Base-by-base conservation (phyloP, 2,888 invertebrate species). In the Girardia tigrina region DNA sequence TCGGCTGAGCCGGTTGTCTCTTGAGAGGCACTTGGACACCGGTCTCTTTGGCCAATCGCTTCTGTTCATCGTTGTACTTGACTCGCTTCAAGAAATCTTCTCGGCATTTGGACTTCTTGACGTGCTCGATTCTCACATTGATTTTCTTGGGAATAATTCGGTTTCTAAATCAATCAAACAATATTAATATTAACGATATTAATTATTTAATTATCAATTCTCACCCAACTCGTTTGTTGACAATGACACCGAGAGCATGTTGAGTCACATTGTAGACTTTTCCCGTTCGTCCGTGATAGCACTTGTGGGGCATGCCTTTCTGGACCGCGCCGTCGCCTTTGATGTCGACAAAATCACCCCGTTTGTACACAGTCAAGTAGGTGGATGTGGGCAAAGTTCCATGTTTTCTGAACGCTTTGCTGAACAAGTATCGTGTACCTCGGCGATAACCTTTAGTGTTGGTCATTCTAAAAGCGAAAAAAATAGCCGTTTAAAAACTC, bases 221-320 rank as follows among this genome's bases (percentile, higher is more conserved):
- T 78, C 79, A 87, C 79, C 93, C 90, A 56, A 98, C 94, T 80
- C 94, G 88, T 86, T 99, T 99, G 88, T 99, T 99, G 27, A 98
- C 97, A 81, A 97, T 92, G 8, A 99, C 92, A 80, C 98, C 98
- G 74, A 98, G 89, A 80, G 97, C 97, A 82, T 94, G 94, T 73
- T 90, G 90, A 29, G 97, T 95, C 1, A 99, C 95, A 81, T 99
- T 99, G 88, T 91, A 98, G 0, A 99, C 91, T 79, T 94, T 89
- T 20, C 98, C 98, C 77, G 98, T 99, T 86, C 94, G 94, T 70
- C 98, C 98, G 81, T 99, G 98, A 86, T 99, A 99, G 0, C 89
- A 92, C 87, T 98, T 98, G 88, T 94, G 91, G 76, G 98, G 98
- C 95, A 99, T 94, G 84, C 98, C 98, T 85, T 97, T 98, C 84